phyloP scores from a whole-genome alignment of 2,888 invertebrate species.

The Gibbula magus region DNA sequence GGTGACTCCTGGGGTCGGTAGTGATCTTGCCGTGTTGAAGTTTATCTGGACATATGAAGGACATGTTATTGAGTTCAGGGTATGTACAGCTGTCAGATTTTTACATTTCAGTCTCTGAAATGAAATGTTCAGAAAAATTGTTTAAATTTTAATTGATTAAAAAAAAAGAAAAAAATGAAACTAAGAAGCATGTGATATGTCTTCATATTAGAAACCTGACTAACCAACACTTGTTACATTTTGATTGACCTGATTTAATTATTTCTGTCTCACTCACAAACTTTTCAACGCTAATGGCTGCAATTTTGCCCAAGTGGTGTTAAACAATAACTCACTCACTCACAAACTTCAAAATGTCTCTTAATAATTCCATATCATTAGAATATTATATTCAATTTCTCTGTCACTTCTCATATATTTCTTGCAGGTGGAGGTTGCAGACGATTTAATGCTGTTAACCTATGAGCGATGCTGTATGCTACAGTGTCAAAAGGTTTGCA shows the following conservation, averaged over 20 bases:
- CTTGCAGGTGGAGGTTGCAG: constrained; percentile 78
- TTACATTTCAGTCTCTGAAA: neutral
- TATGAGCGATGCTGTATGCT: constrained; percentile 82
- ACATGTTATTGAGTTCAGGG: constrained; percentile 81
- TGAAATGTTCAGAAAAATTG: neutral
- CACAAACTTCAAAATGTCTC: neutral
- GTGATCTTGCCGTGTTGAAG: constrained; percentile 66
- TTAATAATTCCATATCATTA: neutral
- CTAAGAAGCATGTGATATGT: neutral
- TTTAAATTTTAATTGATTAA: neutral
- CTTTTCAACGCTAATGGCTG: no score
- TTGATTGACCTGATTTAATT: no score
- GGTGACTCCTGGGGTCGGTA: constrained; percentile 59
- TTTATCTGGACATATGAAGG: constrained; percentile 81
- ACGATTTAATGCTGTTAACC: constrained; percentile 78
- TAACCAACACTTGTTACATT: no score
- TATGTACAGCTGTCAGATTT: constrained; percentile 44
- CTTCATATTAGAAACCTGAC: no score
- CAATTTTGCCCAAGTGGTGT: no score
- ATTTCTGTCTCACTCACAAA: no score
- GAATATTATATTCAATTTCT: neutral
- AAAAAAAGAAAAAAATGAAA: neutral
- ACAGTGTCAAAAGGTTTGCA: constrained; percentile 79
- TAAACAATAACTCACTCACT: no score
- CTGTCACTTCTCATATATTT: constrained; percentile 31